Base-by-base conservation (phyloP, 2,113 vertebrate species). In the Myodes glareolus region DNA sequence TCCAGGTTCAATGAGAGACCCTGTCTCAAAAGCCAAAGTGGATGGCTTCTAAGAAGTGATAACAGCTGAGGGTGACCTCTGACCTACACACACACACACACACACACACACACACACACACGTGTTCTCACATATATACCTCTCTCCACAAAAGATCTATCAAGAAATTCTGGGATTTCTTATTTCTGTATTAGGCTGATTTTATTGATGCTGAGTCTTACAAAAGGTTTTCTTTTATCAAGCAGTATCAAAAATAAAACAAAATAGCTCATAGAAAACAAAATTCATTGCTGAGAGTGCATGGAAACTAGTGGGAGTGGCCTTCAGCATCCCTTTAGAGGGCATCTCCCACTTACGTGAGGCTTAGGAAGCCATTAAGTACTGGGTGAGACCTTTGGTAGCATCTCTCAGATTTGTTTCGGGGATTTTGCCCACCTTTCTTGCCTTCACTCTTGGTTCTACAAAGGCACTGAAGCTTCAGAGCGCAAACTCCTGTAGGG, bases 161-260 rank as follows among this genome's bases (percentile, higher is more conserved):
- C 52, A 47, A 7, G 76, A 36, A 87, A 31, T 82, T 93, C 76
- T 67, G 5, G 39, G 80, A 92, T 92, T 97, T 96, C 90, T 80
- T 73, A 67, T 50, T 19, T 97, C n/a, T 78, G n/a, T 47, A 11
- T 27, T 92, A 70, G 72, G 42, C 50, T 85, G 31, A 67, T 77
- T 42, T 76, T 63, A 7, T 94, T 68, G 55, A 81, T 85, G 92
- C 70, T 39, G 8, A 50, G 45, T 82, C n/a, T 61, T 86, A 39
- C 90, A 47, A 67, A 45, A 47, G 2, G 17, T 47, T 87, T 58
- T 21, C 5, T 58, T 58, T 70, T 78, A 55, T 80, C 31, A 21
- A n/a, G 87, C 55, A 39, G 31, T 91, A 39, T 7, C 36, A 70
- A 76, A 85, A 92, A 92, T 33, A 63, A 86, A 92, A 85, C 8